Conservation (phyloP, 2,113 vertebrate species). For the Sorex araneus region DNA sequence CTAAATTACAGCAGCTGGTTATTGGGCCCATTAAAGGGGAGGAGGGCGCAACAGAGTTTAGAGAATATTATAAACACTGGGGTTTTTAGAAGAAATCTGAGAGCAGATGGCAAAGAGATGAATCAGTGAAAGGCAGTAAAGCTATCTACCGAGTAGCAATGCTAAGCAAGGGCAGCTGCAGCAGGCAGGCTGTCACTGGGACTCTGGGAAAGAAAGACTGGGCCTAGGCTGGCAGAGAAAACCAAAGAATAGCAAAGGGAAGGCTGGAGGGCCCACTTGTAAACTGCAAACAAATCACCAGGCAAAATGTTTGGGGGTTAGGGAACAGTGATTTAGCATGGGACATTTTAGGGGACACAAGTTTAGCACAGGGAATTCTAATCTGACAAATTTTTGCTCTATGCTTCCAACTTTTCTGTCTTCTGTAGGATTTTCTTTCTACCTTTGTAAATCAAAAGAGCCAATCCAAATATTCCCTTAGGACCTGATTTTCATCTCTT, state of each 20-base stretch:
- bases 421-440: constrained; percentile 39
- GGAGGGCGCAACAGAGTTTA: background rate
- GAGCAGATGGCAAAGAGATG: constrained; percentile 71
- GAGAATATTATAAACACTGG: constrained; percentile 46
- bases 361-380: background rate
- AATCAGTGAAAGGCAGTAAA: constrained; percentile 51
- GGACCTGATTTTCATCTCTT: constrained; percentile 8
- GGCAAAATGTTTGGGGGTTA: background rate
- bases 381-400: background rate
- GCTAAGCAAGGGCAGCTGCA: constrained; percentile 41
- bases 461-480: background rate
- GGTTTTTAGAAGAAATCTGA: constrained; percentile 48
- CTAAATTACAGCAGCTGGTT: constrained; percentile 61
- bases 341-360: background rate
- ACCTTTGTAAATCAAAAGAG: constrained; percentile 44
- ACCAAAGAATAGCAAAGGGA: background rate
- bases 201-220: background rate
- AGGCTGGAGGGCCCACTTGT: background rate
- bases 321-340: background rate
- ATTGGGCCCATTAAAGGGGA: constrained; percentile 23
- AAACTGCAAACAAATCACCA: constrained; percentile 23
- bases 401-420: background rate
- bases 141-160: background rate
- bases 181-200: constrained; percentile 37
- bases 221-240: background rate